Conservation (phyloP, 1,140 invertebrate genomes). For the Drosophila aff. region DNA sequence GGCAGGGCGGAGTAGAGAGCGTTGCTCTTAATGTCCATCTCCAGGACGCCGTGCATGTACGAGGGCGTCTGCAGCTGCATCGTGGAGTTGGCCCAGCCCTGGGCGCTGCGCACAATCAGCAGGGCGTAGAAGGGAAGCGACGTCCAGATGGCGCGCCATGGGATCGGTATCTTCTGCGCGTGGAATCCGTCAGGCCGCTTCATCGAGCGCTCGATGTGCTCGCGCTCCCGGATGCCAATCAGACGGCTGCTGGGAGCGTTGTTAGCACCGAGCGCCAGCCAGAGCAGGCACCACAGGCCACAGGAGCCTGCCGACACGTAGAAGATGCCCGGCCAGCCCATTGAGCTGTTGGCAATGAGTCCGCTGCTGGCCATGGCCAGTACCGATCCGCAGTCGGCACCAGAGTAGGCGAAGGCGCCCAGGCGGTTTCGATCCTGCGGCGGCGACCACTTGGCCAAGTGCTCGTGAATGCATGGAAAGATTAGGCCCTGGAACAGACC, state of each 20-base stretch:
- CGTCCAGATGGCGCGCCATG: slow-evolving; percentile 91
- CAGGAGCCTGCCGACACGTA: slow-evolving; percentile 90
- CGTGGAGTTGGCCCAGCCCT: slow-evolving; percentile 97
- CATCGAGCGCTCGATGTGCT: slow-evolving; percentile 87
- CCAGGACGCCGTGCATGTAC: slow-evolving; percentile 88
- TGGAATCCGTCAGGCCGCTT: slow-evolving; percentile 71
- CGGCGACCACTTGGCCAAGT: slow-evolving; percentile 85
- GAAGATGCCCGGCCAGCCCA: slow-evolving; percentile 92
- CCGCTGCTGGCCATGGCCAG: slow-evolving; percentile 89
- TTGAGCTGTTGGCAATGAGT: slow-evolving; percentile 87
- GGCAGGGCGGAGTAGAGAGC: slow-evolving; percentile 91
- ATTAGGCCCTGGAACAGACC: slow-evolving; percentile 92
- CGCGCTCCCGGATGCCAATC: slow-evolving; percentile 87
- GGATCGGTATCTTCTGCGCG: slow-evolving; percentile 85
- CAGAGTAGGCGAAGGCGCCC: slow-evolving; percentile 87
- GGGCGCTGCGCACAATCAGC: slow-evolving; percentile 93
- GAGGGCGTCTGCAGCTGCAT: slow-evolving; percentile 94
- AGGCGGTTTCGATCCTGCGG: slow-evolving; percentile 87
- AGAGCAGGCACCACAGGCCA: slow-evolving; percentile 87
- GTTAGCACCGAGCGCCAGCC: slow-evolving; percentile 88
- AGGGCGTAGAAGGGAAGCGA: slow-evolving; percentile 94
- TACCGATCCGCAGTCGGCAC: slow-evolving; percentile 90
- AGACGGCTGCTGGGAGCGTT: slow-evolving; percentile 87
- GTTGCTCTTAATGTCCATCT: slow-evolving; percentile 91
- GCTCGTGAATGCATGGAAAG: slow-evolving; percentile 91